These are phyloP conservation scores for Megathymus violae DNA, from an alignment of 1,140 invertebrate genomes.

Conservation along the genomic window DNA sequence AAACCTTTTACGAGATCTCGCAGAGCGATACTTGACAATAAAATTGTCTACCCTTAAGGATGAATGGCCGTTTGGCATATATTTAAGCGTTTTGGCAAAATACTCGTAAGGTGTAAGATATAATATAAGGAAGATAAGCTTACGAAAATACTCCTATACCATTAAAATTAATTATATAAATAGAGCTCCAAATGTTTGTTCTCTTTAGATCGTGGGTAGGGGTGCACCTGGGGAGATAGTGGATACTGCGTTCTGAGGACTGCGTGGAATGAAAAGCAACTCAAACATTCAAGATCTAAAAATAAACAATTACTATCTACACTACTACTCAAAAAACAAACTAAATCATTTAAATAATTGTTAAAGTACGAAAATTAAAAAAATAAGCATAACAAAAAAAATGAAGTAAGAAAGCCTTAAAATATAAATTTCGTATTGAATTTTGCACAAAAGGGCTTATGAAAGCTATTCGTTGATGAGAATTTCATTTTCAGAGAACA, in stretches of 20 bases:
- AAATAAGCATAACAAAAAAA: neutral
- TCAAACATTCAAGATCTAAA: too few species aligned
- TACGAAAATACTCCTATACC: too few species aligned
- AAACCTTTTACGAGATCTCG: conserved; percentile 9
- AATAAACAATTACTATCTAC: too few species aligned
- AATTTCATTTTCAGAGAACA: neutral
- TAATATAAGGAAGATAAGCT: too few species aligned
- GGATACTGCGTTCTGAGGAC: too few species aligned
- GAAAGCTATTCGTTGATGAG: neutral
- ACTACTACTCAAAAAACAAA: too few species aligned
- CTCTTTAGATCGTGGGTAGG: too few species aligned
- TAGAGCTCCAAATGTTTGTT: too few species aligned
- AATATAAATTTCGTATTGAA: neutral
- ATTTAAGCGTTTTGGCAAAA: conserved; percentile 8
- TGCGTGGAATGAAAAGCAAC: too few species aligned
- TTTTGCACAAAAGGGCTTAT: neutral
- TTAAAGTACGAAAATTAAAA: neutral
- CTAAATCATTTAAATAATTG: too few species aligned
- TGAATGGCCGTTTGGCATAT: neutral
- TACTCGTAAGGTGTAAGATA: neutral
- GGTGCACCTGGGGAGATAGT: too few species aligned
- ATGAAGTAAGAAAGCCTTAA: neutral
- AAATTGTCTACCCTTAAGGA: conserved; percentile 38
- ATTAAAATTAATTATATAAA: too few species aligned
- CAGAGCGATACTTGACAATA: conserved; percentile 43